Base-by-base conservation (phyloP, 1,140 invertebrate genomes). In the Sycophaga agraensis region DNA sequence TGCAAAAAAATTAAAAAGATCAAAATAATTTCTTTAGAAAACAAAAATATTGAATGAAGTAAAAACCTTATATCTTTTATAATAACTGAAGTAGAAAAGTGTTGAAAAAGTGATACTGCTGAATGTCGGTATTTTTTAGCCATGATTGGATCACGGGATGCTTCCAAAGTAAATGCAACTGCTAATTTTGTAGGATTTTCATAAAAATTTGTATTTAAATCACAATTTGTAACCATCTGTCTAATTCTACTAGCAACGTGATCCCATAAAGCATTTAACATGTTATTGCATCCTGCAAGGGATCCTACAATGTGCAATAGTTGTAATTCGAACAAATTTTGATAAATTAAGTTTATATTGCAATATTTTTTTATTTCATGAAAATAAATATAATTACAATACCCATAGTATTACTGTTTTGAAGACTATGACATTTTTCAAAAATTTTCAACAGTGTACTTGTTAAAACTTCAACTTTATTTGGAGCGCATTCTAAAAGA, bases 11-110 rank as follows among this genome's bases (percentile, higher is more conserved):
- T 63, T 34, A 54, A 9, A 49, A 34, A 31, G 28, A 62, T 16
- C 31, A 28, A 37, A 35, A 48, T 34, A 22, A 11, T 9, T 11
- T 31, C 31, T 9, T n/a, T 26, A 26, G 0, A 26, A 46, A 14
- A 35, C 39, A 49, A 60, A 26, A 34, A 48, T 56, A 43, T 35
- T 42, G 16, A 51, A 50, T 59, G 24, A 57, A 61, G 37, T 59
- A 40, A 2, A 35, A 21, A 79, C 78, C 72, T 77, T 12, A 72
- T 65, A 56, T 81, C 77, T 70, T 76, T 79, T 1, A 79, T 70
- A 39, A 76, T 72, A 16, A 76, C 53, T 1, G 75, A 76, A 3
- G 65, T 65, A 5, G 73, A 69, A 54, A 80, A 80, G 35, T 78
- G 77, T 21, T 73, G 66, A 64, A 77, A 81, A n/a, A 81, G 69